Evolutionary conservation across 1,140 invertebrate species (phyloP).

Genomic region (Panagrolaimus sp.): DNA sequence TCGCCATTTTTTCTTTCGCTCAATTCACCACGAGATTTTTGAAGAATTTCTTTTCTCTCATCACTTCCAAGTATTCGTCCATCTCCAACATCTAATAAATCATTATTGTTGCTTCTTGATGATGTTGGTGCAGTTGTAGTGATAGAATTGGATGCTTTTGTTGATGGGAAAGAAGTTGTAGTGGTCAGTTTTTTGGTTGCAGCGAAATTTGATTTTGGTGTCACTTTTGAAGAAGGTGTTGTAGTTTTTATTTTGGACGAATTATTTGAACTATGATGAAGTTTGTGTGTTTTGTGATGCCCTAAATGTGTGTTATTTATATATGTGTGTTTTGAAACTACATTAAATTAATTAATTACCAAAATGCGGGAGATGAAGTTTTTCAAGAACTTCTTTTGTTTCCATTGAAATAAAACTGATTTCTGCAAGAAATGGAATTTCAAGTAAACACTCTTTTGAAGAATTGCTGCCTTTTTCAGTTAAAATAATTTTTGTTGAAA

Average conservation of each 20-base stretch:
- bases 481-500: conserved; percentile 20
- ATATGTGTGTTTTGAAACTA: no score
- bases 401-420: conserved; percentile 22
- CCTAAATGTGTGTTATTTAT: no score
- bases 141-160: background rate
- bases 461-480: conserved; percentile 16
- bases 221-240: background rate
- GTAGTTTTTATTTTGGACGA: no score
- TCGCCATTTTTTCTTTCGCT: background rate
- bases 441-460: conserved; percentile 20
- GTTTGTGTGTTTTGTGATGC: no score
- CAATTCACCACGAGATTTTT: conserved; percentile 7
- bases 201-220: background rate
- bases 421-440: conserved; percentile 23
- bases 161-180: background rate
- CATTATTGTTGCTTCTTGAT: background rate
- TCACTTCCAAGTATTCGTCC: conserved; percentile 11
- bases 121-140: background rate
- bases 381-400: conserved; percentile 21
- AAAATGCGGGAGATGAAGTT: conserved; percentile 27
- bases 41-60: background rate
- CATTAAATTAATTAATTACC: conserved; percentile 18
- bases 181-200: conserved; percentile 1
- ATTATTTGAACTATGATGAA: no score
- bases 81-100: conserved; percentile 3